Evolutionary conservation across 2,113 vertebrate genomes (phyloP).

Genomic region (Silurus meridionalis): DNA sequence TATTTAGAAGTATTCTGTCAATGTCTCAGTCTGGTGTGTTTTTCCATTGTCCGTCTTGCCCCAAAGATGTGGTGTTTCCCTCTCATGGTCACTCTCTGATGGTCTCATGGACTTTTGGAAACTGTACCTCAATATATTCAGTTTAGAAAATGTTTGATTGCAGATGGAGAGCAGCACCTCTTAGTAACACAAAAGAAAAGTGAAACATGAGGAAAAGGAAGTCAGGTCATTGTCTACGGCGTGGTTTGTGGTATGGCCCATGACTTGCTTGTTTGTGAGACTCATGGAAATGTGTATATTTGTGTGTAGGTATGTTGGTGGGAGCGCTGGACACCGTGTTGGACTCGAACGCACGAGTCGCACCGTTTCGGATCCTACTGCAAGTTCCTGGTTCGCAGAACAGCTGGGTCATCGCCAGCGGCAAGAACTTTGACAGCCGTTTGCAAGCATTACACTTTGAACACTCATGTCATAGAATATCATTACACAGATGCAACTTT

Average conservation of each 20-base stretch:
- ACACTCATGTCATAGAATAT: too few species aligned
- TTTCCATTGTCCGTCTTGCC: background rate
- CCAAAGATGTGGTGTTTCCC: too few species aligned
- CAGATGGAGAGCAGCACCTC: background rate
- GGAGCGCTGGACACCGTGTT: slow-evolving; percentile 91
- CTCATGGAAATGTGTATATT: background rate
- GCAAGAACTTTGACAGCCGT: slow-evolving; percentile 71
- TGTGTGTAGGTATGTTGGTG: slow-evolving; percentile 84
- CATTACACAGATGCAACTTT: too few species aligned
- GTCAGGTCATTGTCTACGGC: background rate
- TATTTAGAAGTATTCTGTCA: background rate
- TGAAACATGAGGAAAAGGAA: background rate
- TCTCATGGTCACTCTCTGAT: too few species aligned
- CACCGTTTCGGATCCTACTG: slow-evolving; percentile 91
- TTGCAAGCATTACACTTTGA: too few species aligned
- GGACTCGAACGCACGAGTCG: slow-evolving; percentile 89
- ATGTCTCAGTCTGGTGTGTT: background rate
- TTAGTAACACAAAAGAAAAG: background rate
- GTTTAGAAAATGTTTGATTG: background rate
- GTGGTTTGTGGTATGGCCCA: background rate
- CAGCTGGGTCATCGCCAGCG: slow-evolving; percentile 94
- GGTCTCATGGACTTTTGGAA: too few species aligned
- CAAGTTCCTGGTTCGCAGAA: slow-evolving; percentile 91
- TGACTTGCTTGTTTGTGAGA: background rate
- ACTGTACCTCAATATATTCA: too few species aligned